phyloP scores from a whole-genome alignment of 2,888 invertebrate genomes.

The Rapana venosa region DNA sequence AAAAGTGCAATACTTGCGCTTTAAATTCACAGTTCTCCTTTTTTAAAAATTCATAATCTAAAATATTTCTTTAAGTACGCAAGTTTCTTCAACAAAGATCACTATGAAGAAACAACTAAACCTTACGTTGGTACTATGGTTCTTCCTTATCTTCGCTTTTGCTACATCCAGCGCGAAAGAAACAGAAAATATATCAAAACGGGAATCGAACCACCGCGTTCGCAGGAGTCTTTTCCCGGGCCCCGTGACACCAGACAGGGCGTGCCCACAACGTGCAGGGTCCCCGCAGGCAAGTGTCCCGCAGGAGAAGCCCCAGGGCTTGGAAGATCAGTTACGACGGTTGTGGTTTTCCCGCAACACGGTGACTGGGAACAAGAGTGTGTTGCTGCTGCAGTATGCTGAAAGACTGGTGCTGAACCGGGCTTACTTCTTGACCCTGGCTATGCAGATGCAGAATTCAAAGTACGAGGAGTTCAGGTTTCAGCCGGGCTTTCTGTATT shows the following conservation, averaged over 20 bases:
- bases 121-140: too few species aligned
- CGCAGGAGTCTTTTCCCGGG: not conserved
- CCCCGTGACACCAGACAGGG: not conserved
- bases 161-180: too few species aligned
- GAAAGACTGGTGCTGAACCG: not conserved
- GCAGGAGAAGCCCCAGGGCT: not conserved
- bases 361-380: not conserved
- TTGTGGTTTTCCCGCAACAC: not conserved
- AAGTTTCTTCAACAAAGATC: too few species aligned
- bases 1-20: too few species aligned
- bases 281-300: not conserved
- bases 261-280: not conserved
- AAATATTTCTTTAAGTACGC: too few species aligned
- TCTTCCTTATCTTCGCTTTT: too few species aligned
- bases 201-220: too few species aligned
- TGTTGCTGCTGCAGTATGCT: not conserved
- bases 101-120: too few species aligned
- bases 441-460: not conserved
- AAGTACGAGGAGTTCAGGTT: not conserved
- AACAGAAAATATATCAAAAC: too few species aligned
- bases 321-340: not conserved
- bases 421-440: not conserved
- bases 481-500: not conserved
- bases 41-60: too few species aligned
- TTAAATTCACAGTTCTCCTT: too few species aligned